Evolutionary conservation across 2,888 invertebrate species (phyloP), one percentile per base, ranked within the genome.

Genomic region (Stenotaenia linearis): DNA sequence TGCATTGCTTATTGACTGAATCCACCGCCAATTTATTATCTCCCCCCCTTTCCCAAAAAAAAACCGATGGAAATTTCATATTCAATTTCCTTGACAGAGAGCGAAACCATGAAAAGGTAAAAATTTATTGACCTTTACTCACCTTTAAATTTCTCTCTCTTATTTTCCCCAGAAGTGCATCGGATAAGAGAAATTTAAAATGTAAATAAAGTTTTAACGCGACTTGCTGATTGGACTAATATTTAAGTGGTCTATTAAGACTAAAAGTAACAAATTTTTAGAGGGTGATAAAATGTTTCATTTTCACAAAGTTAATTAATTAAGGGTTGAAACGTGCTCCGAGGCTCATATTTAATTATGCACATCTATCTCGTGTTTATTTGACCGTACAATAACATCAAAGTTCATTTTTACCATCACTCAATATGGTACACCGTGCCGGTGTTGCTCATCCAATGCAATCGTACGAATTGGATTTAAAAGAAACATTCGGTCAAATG

Each of bases 231-330:
- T 7, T 61, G 23, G 61, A 12, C 61, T 61, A 61, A 61, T 23
- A 61, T 61, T 3, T 23, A 61, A 61, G 23, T 25, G 10, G 9
- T 25, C 28, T 61, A 61, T 25, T 61, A 61, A 25, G 61, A 25
- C 25, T 45, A 45, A 45, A 61, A 61, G 61, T 61, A 61, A 61
- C 61, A 61, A 61, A 61, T 61, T 61, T 61, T 61, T 61, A 28
- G 61, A 9, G 23, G 61, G 61, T 23, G 61, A 61, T 61, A 61
- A 61, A 61, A 61, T 25, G 23, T 61, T 28, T 61, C 25, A 61
- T 61, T 61, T 61, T 61, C 61, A 23, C 23, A 21, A 61, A 9
- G 28, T 28, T 61, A 61, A 61, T 61, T 61, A 61, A 61, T 61
- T 61, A 61, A 61, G 25, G 25, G 61, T 9, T 61, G 61, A 23